Conservation (phyloP, 64 coral and sea anemone genomes). For the Porites lutea region DNA sequence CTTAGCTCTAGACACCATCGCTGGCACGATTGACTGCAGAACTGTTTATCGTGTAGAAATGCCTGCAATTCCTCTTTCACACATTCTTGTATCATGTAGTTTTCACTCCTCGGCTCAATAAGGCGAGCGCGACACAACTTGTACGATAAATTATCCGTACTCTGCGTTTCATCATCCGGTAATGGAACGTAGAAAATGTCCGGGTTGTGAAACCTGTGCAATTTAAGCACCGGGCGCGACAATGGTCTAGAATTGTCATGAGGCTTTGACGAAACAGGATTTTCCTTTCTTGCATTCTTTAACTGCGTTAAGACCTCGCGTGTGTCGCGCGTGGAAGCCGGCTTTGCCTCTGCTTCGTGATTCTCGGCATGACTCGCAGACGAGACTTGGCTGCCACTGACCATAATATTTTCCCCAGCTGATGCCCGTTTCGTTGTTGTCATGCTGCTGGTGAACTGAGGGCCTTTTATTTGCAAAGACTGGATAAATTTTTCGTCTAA, state of each 20-base stretch:
- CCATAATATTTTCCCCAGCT: background rate
- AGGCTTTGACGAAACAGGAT: background rate
- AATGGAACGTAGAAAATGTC: conserved; percentile 81
- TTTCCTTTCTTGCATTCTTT: conserved; percentile 26
- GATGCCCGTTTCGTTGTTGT: background rate
- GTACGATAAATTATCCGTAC: background rate
- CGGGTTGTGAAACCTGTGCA: conserved; percentile 55
- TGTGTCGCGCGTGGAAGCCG: background rate
- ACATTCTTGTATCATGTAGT: conserved; percentile 44
- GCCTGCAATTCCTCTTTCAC: conserved; percentile 43
- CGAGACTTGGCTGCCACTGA: background rate
- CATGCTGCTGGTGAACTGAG: background rate
- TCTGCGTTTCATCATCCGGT: conserved; percentile 48
- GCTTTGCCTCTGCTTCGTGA: background rate
- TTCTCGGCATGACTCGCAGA: background rate
- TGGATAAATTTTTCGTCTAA: conserved; percentile 33
- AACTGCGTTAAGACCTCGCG: conserved; percentile 12
- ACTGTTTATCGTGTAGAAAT: conserved; percentile 60
- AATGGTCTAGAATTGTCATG: background rate
- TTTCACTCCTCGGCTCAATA: conserved; percentile 35
- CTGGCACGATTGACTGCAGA: conserved; percentile 75
- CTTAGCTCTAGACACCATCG: conserved; percentile 87
- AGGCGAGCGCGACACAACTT: conserved; percentile 47
- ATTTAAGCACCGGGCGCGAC: conserved; percentile 3
- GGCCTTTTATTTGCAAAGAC: background rate